Evolutionary conservation across 2,113 vertebrate species (phyloP).

Genomic region (Athene noctua): DNA sequence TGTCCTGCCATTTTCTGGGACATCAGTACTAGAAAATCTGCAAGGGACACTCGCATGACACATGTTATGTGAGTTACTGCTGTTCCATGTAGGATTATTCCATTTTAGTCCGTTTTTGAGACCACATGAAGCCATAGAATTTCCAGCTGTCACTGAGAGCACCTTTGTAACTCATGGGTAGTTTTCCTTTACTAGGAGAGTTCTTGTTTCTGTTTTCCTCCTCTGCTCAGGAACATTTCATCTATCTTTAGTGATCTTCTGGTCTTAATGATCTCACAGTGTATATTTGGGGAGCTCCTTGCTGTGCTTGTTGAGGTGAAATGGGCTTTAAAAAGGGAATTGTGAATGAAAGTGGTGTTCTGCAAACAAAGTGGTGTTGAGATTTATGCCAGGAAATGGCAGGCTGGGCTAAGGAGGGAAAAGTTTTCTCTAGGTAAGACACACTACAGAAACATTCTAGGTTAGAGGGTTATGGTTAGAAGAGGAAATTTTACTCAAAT

Average conservation of each 20-base stretch:
- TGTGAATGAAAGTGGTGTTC: too few relatives aligned
- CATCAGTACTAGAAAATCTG: neutral
- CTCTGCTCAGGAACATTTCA: neutral
- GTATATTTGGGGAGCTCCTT: neutral
- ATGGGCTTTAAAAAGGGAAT: neutral
- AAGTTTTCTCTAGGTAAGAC: neutral
- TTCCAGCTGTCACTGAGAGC: neutral
- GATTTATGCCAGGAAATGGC: neutral
- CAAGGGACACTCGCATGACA: fast-evolving
- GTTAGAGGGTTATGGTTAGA: neutral
- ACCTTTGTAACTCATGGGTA: neutral
- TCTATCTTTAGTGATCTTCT: neutral
- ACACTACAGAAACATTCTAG: neutral
- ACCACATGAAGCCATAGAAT: neutral
- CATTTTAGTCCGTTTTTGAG: neutral
- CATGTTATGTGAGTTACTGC: fast-evolving
- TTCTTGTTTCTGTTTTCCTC: neutral
- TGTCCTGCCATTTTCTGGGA: neutral
- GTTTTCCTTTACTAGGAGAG: neutral
- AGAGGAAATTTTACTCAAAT: neutral
- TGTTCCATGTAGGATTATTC: neutral
- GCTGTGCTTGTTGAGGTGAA: neutral
- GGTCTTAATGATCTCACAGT: neutral
- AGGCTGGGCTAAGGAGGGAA: neutral
- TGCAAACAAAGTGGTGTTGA: neutral